A percentile compares a stretch with the other conserved stretches of the same genome.
Evolutionary conservation across 2,888 invertebrate genomes (phyloP).

Genomic region (Diachrysia chrysitis): DNA sequence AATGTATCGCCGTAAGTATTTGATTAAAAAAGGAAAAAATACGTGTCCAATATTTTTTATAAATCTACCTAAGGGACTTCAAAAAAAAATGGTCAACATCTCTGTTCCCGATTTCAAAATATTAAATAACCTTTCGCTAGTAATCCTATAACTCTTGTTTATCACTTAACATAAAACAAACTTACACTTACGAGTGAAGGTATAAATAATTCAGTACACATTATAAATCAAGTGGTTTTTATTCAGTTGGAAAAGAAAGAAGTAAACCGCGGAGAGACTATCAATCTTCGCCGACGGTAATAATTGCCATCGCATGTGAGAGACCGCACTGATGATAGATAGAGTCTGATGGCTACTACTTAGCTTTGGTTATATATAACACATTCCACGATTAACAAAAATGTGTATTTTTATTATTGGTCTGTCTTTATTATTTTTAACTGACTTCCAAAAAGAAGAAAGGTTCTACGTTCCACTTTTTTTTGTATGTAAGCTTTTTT

Average conservation of each 20-base stretch:
- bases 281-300: conserved; percentile 41
- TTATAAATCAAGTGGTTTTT: not conserved
- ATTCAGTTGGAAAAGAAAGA: not conserved
- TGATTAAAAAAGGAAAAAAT: no score
- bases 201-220: conserved; percentile 1
- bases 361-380: not conserved
- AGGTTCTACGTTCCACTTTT: no score
- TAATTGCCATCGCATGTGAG: conserved; percentile 26
- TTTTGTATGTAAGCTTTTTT: no score
- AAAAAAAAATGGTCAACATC: no score
- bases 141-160: not conserved
- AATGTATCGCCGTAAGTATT: no score
- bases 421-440: no score
- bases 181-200: conserved; percentile 9
- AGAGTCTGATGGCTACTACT: not conserved
- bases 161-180: conserved; percentile 4
- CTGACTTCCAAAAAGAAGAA: no score
- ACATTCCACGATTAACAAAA: no score
- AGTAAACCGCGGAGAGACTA: conserved; percentile 11
- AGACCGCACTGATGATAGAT: conserved; percentile 38
- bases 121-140: not conserved
- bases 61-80: no score
- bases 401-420: no score
- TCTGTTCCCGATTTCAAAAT: no score
- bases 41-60: no score